Conservation (phyloP, 2,113 vertebrate genomes). For the Tursiops truncatus region DNA sequence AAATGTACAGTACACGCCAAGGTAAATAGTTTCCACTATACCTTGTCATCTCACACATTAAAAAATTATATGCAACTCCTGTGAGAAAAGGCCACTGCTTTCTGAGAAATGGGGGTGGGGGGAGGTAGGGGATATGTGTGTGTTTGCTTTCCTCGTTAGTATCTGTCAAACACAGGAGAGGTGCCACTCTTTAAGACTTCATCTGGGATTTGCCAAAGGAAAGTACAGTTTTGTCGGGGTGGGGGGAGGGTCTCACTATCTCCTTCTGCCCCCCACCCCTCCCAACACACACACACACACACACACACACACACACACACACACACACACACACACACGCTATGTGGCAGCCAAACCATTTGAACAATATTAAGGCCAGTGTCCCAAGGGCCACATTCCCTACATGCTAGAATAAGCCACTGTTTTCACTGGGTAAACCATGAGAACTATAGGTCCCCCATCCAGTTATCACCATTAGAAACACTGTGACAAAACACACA, state of each 20-base stretch:
- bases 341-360: background rate
- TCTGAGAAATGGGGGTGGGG: background rate
- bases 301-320: background rate
- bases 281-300: background rate
- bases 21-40: background rate
- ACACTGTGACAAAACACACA: background rate
- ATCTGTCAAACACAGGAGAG: background rate
- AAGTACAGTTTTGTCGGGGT: background rate
- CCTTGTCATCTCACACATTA: constrained; percentile 22
- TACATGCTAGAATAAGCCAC: background rate
- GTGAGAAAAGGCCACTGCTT: background rate
- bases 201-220: background rate
- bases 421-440: background rate
- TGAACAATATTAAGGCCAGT: background rate
- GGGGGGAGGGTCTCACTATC: background rate
- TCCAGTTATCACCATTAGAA: background rate
- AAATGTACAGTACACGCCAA: background rate
- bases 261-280: background rate
- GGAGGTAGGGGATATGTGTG: background rate
- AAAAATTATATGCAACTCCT: constrained; percentile 10
- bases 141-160: background rate
- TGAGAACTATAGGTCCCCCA: background rate
- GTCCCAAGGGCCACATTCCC: background rate
- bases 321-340: background rate
- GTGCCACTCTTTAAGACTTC: background rate